Evolutionary conservation across 2,888 invertebrate species (phyloP).

Genomic region (Nyleta sp.): DNA sequence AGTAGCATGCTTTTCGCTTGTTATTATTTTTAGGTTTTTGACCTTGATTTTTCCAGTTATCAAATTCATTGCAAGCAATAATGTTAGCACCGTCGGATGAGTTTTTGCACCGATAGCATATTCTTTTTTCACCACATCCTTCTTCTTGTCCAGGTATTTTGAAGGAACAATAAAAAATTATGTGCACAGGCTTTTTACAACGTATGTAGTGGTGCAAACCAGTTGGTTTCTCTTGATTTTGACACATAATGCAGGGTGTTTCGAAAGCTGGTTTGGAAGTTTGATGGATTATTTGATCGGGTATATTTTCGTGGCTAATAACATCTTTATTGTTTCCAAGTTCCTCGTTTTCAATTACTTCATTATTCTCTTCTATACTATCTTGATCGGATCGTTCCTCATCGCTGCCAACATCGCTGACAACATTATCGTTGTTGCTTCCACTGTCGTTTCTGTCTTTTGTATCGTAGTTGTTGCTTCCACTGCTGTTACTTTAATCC

Average conservation of each 20-base stretch:
- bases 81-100: not conserved
- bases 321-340: too few relatives aligned
- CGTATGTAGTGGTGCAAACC: not conserved
- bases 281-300: too few relatives aligned
- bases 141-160: not conserved
- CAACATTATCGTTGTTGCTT: too few relatives aligned
- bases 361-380: too few relatives aligned
- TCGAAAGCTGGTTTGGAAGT: too few relatives aligned
- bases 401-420: too few relatives aligned
- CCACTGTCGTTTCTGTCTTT: too few relatives aligned
- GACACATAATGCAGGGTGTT: not conserved
- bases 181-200: not conserved
- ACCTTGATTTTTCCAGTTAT: constrained; percentile 5
- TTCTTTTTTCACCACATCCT: not conserved
- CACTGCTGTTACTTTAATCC: too few relatives aligned
- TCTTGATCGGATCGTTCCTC: too few relatives aligned
- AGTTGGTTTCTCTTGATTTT: not conserved
- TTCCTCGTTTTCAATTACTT: too few relatives aligned
- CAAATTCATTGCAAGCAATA: constrained; percentile 1
- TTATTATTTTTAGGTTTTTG: not conserved
- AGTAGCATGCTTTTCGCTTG: not conserved
- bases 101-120: not conserved
- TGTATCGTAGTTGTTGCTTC: too few relatives aligned
- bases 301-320: too few relatives aligned
- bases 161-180: not conserved